Percentiles rank a stretch among this genome's conserved stretches.
Evolutionary conservation across 2,113 vertebrate species (phyloP).

Genomic region (Chaetops frenatus): DNA sequence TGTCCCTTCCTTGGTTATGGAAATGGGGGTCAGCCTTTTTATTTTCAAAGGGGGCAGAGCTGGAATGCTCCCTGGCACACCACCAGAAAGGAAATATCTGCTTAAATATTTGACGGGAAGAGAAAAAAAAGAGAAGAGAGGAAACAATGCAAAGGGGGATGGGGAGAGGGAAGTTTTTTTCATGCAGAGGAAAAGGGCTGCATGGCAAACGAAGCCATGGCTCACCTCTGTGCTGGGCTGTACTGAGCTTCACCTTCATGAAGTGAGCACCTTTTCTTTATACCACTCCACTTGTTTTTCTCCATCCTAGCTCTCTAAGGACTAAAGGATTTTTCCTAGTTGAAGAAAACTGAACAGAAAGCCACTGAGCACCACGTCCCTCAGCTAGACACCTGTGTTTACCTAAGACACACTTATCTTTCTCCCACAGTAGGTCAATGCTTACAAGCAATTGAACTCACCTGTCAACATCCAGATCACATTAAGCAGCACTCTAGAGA

Average conservation of each 20-base stretch:
- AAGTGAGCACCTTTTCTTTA: not conserved
- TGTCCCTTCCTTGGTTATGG: conserved; percentile 56
- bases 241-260: not conserved
- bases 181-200: not conserved
- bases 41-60: conserved; percentile 33
- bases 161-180: not conserved
- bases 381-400: not conserved
- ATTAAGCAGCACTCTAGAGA: not conserved
- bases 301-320: not conserved
- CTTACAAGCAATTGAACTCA: not conserved
- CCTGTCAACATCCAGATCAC: not conserved
- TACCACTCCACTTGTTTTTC: not conserved
- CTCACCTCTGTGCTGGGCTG: not conserved
- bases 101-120: conserved; percentile 51
- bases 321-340: not conserved
- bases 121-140: not conserved
- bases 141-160: conserved; percentile 7
- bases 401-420: not conserved
- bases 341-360: not conserved
- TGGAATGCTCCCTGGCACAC: conserved; percentile 55
- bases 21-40: conserved; percentile 51
- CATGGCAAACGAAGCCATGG: accelerated
- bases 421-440: not conserved
- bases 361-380: not conserved
- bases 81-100: conserved; percentile 56